These are phyloP conservation scores for Anthrax anthrax DNA, from an alignment of 2,888 invertebrate genomes.

Conservation along the genomic window DNA sequence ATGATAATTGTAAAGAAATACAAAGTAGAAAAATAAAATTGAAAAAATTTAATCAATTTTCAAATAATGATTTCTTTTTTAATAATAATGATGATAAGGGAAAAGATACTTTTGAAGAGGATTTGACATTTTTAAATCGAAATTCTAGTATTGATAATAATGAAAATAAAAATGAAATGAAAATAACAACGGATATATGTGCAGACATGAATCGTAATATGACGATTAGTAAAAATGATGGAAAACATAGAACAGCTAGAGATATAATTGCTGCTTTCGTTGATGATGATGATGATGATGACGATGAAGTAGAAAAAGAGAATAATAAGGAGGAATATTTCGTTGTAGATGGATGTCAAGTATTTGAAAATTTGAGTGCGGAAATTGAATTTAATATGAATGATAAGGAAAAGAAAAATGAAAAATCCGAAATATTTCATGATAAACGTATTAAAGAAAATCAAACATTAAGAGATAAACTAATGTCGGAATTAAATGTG, in stretches of 20 bases:
- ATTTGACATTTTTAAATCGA: background rate
- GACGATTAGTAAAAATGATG: background rate
- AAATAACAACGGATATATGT: too few relatives aligned
- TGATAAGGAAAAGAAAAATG: background rate
- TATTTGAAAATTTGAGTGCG: conserved; percentile 31
- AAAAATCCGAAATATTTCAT: background rate
- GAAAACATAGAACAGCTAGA: conserved; percentile 10
- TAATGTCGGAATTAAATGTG: conserved; percentile 12
- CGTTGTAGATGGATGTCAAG: conserved; percentile 29
- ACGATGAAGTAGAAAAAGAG: conserved; percentile 9
- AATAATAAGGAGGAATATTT: conserved; percentile 11
- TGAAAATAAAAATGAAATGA: conserved; percentile 6
- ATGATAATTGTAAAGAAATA: background rate
- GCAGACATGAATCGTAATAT: too few relatives aligned
- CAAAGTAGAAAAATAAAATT: too few relatives aligned
- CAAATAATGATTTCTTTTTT: too few relatives aligned
- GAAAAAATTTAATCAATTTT: too few relatives aligned
- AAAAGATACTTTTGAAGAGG: conserved; percentile 12
- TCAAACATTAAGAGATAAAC: conserved; percentile 11
- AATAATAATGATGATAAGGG: conserved; percentile 4
- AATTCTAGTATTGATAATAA: background rate
- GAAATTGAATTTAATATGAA: conserved; percentile 9
- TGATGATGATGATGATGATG: conserved; percentile 20
- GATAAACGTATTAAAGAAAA: conserved; percentile 3
- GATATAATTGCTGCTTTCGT: background rate